Base-by-base conservation (phyloP, 2,888 invertebrate species). In the Synanthedon tipuliformis region DNA sequence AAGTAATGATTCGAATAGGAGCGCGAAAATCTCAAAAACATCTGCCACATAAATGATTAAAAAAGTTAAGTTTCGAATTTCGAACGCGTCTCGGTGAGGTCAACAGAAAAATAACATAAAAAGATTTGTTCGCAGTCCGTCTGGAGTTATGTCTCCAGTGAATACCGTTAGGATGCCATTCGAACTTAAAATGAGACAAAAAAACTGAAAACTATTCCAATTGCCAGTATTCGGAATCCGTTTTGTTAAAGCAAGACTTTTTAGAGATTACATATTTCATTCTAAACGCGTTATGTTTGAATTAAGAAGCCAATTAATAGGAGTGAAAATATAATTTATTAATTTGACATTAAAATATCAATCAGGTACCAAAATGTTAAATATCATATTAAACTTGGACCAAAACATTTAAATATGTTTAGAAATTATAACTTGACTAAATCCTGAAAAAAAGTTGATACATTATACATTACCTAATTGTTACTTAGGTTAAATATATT, bases 101-200 rank as follows among this genome's bases (percentile, higher is more conserved):
- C 85, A 82, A 68, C 68, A 69, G 71, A 75, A 82, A 83, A 83
- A 80, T 74, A 79, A 79, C 62, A 71, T 67, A 82, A 84, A 84
- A 83, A 79, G 67, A 61, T 61, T 65, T 74, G 74, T 75, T 68
- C 76, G 75, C 75, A 61, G 78, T 74, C 81, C 75, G 77, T 73
- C 71, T 68, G 64, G 62, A 84, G 85, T 81, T 86, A 85, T 85
- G 87, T 82, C 84, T 71, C 75, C 61, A 68, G 65, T 69, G 69
- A 70, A 78, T 86, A 84, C 87, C 87, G 87, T 87, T 87, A 87
- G 87, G 75, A 86, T 86, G 78, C 85, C 84, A 72, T 71, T 71
- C 66, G 68, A 67, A 69, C 73, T 71, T 70, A 78, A 84, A 80
- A 79, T 68, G 68, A 66, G 66, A 64, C 69, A 73, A 81, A 78